These are phyloP conservation scores for Cheilosia pagana DNA, from an alignment of 2,888 invertebrate species.

Conservation along the genomic window DNA sequence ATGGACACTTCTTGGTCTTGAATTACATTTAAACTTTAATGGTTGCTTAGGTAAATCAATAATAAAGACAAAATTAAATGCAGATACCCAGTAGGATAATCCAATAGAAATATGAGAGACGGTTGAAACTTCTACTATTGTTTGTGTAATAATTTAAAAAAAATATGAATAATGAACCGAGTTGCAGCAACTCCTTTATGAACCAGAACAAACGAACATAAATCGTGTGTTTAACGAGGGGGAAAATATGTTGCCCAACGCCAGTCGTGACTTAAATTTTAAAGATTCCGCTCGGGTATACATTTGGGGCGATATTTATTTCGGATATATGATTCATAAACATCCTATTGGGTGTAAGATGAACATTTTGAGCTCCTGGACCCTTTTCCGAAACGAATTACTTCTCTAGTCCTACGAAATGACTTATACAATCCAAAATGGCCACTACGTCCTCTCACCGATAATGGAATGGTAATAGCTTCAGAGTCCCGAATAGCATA, in stretches of 20 bases:
- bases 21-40: too few relatives aligned
- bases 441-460: not conserved
- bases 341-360: not conserved
- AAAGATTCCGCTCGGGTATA: slow-evolving; percentile 22
- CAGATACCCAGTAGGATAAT: too few relatives aligned
- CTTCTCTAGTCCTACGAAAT: slow-evolving; percentile 23
- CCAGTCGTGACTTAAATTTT: slow-evolving; percentile 21
- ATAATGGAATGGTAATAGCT: slow-evolving; percentile 4
- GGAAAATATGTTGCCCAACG: slow-evolving; percentile 16
- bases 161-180: slow-evolving; percentile 8
- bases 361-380: slow-evolving; percentile 5
- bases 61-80: too few relatives aligned
- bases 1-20: too few relatives aligned
- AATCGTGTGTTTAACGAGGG: slow-evolving; percentile 29
- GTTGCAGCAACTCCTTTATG: not conserved
- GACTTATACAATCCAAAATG: slow-evolving; percentile 32
- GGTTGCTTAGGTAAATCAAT: too few relatives aligned
- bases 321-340: slow-evolving; percentile 6
- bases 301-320: slow-evolving; percentile 8
- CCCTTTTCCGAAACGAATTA: slow-evolving; percentile 11
- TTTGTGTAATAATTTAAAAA: not conserved
- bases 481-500: slow-evolving; percentile 38
- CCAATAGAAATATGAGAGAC: too few relatives aligned
- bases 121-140: not conserved
- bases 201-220: slow-evolving; percentile 4